These are phyloP conservation scores for Coelinius sp. DNA, from an alignment of 2,888 invertebrate genomes.

Conservation along the genomic window DNA sequence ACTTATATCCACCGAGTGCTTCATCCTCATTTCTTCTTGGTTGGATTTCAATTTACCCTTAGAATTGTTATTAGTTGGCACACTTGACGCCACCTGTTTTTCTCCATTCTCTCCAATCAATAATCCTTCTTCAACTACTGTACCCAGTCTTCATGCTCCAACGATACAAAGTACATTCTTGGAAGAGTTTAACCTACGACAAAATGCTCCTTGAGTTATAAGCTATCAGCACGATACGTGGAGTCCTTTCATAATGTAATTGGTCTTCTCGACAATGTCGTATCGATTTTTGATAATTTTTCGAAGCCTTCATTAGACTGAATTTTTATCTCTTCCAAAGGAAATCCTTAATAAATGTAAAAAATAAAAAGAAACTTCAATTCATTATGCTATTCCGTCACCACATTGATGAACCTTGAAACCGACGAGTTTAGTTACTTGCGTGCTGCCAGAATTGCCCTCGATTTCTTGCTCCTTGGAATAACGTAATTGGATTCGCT, in stretches of 20 bases:
- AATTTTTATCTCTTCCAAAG: too few species aligned
- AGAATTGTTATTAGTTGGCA: not conserved
- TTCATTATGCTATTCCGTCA: not conserved
- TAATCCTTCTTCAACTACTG: not conserved
- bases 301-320: not conserved
- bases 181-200: not conserved
- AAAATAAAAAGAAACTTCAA: not conserved
- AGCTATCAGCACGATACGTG: not conserved
- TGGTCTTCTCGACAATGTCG: not conserved
- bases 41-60: not conserved
- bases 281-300: not conserved
- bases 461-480: not conserved
- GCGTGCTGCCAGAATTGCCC: not conserved
- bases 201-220: not conserved
- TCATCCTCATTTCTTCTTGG: not conserved
- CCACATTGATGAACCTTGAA: not conserved
- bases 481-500: constrained; percentile 23
- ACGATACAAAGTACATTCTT: not conserved
- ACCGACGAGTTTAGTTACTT: too few species aligned
- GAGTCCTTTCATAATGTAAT: not conserved
- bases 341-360: too few species aligned
- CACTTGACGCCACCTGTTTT: not conserved
- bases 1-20: not conserved
- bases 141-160: not conserved
- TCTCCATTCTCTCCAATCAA: not conserved